Evolutionary conservation across 2,113 vertebrate species (phyloP), one percentile per base, ranked within the genome.

Genomic region (Phaethon lepturus): DNA sequence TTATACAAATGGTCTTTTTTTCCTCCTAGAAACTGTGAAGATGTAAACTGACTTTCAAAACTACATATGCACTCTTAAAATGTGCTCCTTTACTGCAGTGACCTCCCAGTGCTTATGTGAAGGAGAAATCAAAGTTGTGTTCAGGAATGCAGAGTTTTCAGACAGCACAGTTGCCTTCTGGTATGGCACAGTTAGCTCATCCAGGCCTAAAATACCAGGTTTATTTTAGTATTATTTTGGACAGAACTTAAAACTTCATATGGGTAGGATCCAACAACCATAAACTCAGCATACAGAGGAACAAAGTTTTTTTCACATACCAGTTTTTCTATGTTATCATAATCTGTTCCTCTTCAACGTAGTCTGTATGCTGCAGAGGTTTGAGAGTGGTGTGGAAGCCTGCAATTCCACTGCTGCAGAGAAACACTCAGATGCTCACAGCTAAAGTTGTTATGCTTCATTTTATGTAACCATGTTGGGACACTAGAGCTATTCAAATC

Each of bases 21-120:
- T 73, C 7, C 12, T 75, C 28, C 8, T 55, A 67, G 26, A 75
- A 93, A 79, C 20, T 33, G 11, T 71, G 10, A 33, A 74, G 81
- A 74, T 4, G 17, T 26, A 18, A 40, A 29, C 4, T 7, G 53
- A 47, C 12, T 82, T 87, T 68, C 62, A 40, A 56, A 94, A 35
- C 33, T 60, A 20, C 1, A 2, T 55, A 6, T 0, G 2, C 11
- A 1, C 20, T 67, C 14, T 35, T 64, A 24, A 14, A 67, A 49
- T 38, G 44, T 73, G 13, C 25, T 63, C 33, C 15, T 66, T 64
- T 73, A 42, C 33, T 25, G 66, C 44, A 17, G 18, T 64, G 58
- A 56, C 49, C 29, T 94, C 64, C 13, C 22, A 14, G 35, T 53
- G 58, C 29, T 92, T 20, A 20, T 2, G 7, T 9, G 50, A 91